Conservation (phyloP, 2,888 invertebrate species). For the Prenolepis imparis region DNA sequence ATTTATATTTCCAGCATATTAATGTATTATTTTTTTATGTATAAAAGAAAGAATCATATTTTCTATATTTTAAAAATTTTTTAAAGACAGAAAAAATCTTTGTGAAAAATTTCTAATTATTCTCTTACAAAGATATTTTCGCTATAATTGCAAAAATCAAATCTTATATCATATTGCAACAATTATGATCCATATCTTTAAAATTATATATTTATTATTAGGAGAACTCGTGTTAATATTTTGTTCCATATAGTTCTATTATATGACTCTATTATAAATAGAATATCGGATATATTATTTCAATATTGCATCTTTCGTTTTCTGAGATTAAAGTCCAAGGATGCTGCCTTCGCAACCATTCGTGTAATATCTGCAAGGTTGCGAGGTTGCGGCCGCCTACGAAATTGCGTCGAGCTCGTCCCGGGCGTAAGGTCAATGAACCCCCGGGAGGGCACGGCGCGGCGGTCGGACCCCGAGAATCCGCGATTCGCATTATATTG, state of each 20-base stretch:
- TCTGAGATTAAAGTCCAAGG: slow-evolving; percentile 24
- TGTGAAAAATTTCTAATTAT: not conserved
- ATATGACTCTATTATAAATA: not conserved
- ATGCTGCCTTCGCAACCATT: not conserved
- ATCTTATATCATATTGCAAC: not conserved
- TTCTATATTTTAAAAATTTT: not conserved
- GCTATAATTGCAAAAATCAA: not conserved
- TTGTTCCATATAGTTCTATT: not conserved
- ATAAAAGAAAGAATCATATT: not conserved
- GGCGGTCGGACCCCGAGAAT: slow-evolving; percentile 40
- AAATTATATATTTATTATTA: not conserved
- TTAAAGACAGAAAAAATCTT: not conserved
- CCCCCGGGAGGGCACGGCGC: slow-evolving; percentile 33
- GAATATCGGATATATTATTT: not conserved
- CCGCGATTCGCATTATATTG: slow-evolving; percentile 56
- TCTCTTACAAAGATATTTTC: not conserved
- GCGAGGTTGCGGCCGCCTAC: slow-evolving; percentile 39
- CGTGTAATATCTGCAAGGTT: slow-evolving; percentile 22
- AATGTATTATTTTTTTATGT: not conserved
- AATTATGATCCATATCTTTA: not conserved
- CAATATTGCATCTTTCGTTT: slow-evolving; percentile 4
- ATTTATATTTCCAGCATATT: not conserved
- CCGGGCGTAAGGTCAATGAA: slow-evolving; percentile 62
- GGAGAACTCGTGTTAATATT: not conserved
- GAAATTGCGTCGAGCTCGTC: slow-evolving; percentile 44